These are phyloP conservation scores for Clarias gariepinus DNA, from an alignment of 2,113 vertebrate genomes.

Conservation along the genomic window DNA sequence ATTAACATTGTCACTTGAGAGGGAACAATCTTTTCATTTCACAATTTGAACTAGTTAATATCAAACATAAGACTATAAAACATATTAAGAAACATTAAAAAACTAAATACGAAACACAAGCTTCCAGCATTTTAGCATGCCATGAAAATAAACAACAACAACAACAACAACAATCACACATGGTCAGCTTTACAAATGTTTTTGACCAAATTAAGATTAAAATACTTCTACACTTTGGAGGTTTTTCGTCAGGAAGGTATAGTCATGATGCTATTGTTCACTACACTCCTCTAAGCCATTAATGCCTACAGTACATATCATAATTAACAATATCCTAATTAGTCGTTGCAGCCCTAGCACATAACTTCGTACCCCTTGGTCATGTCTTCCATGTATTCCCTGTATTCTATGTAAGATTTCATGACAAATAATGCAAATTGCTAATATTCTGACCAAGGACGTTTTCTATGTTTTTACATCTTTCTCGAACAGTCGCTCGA, in stretches of 20 bases:
- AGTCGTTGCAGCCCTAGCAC: not conserved
- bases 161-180: too few species aligned
- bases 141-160: too few species aligned
- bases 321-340: too few species aligned
- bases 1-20: not conserved
- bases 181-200: too few species aligned
- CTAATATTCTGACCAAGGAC: not conserved
- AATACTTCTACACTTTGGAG: too few species aligned
- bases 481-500: slow-evolving; percentile 77
- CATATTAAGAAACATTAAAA: not conserved
- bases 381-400: not conserved
- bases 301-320: too few species aligned
- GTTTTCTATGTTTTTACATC: not conserved
- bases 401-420: not conserved
- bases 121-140: too few species aligned
- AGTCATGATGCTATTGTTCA: too few species aligned
- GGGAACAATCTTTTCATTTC: not conserved
- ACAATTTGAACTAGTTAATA: not conserved
- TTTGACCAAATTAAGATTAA: too few species aligned
- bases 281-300: too few species aligned
- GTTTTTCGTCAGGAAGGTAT: too few species aligned
- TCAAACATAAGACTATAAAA: not conserved
- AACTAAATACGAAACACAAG: not conserved
- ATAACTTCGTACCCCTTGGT: not conserved
- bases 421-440: not conserved